Evolutionary conservation across 2,888 invertebrate genomes (phyloP).

Genomic region (Nemapogon koenigi): DNA sequence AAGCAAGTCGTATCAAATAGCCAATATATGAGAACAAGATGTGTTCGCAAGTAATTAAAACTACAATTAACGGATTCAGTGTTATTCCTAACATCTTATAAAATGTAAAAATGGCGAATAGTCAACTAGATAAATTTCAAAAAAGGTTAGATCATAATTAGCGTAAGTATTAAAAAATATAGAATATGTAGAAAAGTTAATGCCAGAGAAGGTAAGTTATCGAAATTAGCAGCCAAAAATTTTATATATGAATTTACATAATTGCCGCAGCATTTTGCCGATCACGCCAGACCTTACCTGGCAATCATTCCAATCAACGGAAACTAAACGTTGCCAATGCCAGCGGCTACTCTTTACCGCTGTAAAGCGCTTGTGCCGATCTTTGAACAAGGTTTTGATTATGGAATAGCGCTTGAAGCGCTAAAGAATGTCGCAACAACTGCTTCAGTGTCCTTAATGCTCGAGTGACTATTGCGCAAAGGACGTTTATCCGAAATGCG

Average conservation of each 20-base stretch:
- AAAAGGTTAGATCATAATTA: not conserved
- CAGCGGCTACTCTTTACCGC: slow-evolving; percentile 2
- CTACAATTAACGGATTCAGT: too few relatives aligned
- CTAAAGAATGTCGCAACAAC: slow-evolving; percentile 29
- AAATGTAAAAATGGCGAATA: too few relatives aligned
- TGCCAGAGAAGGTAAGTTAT: too few relatives aligned
- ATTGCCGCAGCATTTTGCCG: slow-evolving; percentile 20
- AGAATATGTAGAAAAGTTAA: too few relatives aligned
- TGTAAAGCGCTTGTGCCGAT: slow-evolving; percentile 4
- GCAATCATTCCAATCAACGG: slow-evolving; percentile 22
- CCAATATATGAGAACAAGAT: too few relatives aligned
- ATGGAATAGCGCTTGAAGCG: slow-evolving; percentile 23
- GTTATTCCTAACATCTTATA: too few relatives aligned
- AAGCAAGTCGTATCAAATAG: slow-evolving; percentile 20
- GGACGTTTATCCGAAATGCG: slow-evolving; percentile 39
- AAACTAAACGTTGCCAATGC: slow-evolving; percentile 15
- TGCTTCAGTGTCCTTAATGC: slow-evolving; percentile 42
- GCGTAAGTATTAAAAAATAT: too few relatives aligned
- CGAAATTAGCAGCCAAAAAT: too few relatives aligned
- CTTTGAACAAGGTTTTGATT: slow-evolving; percentile 9
- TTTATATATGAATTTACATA: slow-evolving; percentile 24
- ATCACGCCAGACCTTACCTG: slow-evolving; percentile 23
- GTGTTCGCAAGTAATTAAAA: too few relatives aligned
- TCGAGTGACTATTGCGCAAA: slow-evolving; percentile 43
- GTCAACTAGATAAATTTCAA: not conserved